Base-by-base conservation (phyloP, 2,113 vertebrate genomes). In the Limnothrissa miodon region DNA sequence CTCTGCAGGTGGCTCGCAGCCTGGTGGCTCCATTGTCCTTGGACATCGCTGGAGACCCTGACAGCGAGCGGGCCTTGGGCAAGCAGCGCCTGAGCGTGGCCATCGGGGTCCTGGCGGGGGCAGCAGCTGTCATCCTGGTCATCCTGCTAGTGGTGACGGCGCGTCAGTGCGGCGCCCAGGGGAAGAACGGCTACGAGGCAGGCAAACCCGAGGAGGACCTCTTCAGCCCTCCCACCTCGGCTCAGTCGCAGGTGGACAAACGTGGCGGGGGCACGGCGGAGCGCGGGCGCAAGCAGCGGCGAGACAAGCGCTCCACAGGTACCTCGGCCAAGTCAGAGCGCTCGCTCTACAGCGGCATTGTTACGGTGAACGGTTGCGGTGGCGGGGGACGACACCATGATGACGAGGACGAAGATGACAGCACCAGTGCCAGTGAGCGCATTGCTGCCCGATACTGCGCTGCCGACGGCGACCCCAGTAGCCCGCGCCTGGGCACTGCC, bases 141-240 rank as follows among this genome's bases (percentile, higher is more conserved):
- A 98, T 99, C 89, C 92, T 98, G 25, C 94, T 98, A 29, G 98
- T 99, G 4, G 96, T 98, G 82, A 96, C 96, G 89, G 98, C 97
- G 7, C 95, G 97, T 10, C 98, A 98, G 88, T 99, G 98, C 51
- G 94, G 97, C 2, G 95, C 96, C 85, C 97, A 97, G 88, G 96
- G 91, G 45, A 96, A 96, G 89, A 96, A 97, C 74, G 97, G 97
- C 85, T 99, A 99, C 0, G 97, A 98, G 83, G 97, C 97, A 0
- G 98, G 98, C 36, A 99, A 99, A 87, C 97, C 93, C 0, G 94
- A 97, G 0, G 97, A 99, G 85, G 98, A 99, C 92, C 98, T 98
- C 91, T 98, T 99, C 86, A 96, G 96, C 36, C 97, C 98, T 0
- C 96, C 97, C 92, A 21, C 90, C 93, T 4, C 90, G 88, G 80